Evolutionary conservation across 1,140 invertebrate genomes (phyloP).

Genomic region (Bombus fervidus): DNA sequence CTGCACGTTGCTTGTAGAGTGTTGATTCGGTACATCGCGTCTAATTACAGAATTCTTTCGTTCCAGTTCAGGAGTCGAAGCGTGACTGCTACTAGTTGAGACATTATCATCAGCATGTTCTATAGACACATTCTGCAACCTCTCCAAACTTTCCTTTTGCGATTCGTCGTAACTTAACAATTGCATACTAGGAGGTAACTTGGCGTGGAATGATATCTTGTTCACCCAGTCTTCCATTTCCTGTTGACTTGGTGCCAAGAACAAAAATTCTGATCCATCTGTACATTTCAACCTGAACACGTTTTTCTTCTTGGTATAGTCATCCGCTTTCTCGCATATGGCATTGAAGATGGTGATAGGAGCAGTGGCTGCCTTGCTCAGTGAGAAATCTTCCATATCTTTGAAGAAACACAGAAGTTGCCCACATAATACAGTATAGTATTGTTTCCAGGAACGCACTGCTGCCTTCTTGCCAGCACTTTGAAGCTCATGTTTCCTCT

Average conservation of each 20-base stretch:
- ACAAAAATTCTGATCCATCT: conserved; percentile 97
- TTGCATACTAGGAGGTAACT: conserved; percentile 93
- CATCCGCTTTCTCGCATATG: conserved; percentile 91
- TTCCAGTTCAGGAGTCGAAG: conserved; percentile 82
- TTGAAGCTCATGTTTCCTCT: conserved; percentile 97
- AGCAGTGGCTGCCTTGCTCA: conserved; percentile 93
- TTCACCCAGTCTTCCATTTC: conserved; percentile 96
- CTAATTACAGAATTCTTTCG: conserved; percentile 80
- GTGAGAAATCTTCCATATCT: conserved; percentile 94
- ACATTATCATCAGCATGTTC: conserved; percentile 76
- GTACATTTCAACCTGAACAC: conserved; percentile 94
- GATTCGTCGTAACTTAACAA: conserved; percentile 90
- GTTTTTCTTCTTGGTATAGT: conserved; percentile 97
- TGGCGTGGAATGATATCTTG: conserved; percentile 97
- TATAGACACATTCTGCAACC: conserved; percentile 69
- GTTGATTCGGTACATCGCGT: conserved; percentile 71
- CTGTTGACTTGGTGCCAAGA: conserved; percentile 88
- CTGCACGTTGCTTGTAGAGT: conserved; percentile 71
- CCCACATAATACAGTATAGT: conserved; percentile 97
- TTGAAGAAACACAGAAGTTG: conserved; percentile 99
- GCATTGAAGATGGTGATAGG: conserved; percentile 95
- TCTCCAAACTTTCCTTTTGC: conserved; percentile 79
- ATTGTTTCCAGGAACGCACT: conserved; percentile 97
- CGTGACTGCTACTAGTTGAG: conserved; percentile 80
- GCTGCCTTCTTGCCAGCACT: conserved; percentile 96